phyloP scores from a whole-genome alignment of 2,113 vertebrate genomes.

The Psophia crepitans region DNA sequence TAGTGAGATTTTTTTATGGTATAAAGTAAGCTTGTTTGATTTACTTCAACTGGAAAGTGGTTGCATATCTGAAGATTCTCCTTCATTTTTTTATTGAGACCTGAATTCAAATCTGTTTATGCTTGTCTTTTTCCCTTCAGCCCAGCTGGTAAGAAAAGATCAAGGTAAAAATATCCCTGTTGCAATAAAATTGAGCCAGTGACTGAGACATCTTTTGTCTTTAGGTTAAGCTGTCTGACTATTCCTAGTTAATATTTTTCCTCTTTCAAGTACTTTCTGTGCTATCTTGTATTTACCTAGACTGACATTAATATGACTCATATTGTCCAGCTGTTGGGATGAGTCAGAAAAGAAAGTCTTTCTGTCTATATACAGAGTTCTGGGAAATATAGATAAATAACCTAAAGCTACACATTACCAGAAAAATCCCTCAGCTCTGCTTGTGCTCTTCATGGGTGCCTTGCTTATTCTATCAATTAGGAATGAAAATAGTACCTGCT shows the following conservation, averaged over 20 bases:
- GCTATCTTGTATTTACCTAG: background rate
- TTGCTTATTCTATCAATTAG: background rate
- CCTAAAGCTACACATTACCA: background rate
- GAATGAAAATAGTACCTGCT: background rate
- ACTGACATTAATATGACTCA: background rate
- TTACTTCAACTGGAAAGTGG: background rate
- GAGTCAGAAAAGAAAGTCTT: background rate
- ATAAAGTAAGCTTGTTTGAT: background rate
- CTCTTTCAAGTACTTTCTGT: background rate
- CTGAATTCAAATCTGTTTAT: background rate
- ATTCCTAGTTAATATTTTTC: background rate
- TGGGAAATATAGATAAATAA: background rate
- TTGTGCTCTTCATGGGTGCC: background rate
- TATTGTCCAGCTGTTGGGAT: background rate
- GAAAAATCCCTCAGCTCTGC: background rate
- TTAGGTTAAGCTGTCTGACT: background rate
- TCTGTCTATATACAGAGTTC: background rate
- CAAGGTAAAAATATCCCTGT: background rate
- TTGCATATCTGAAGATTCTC: background rate
- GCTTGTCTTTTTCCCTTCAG: background rate
- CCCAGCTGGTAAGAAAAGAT: background rate
- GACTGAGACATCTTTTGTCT: background rate
- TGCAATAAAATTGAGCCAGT: background rate
- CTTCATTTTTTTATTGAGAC: background rate
- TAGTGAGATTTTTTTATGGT: background rate